phyloP scores from a whole-genome alignment of 1,140 invertebrate species.

The Rhagoletis zephyria region DNA sequence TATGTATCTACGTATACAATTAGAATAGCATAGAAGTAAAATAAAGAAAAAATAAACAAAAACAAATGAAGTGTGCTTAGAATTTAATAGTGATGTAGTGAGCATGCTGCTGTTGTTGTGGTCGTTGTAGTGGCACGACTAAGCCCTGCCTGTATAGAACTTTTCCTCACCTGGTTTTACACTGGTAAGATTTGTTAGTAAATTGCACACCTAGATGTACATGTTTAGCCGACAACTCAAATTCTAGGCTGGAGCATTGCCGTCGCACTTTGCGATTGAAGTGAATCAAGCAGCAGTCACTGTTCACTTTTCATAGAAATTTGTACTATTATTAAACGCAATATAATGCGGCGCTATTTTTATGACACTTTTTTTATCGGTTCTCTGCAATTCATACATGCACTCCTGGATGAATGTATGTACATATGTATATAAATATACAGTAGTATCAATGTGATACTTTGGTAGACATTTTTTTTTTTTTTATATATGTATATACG shows the following conservation, averaged over 20 bases:
- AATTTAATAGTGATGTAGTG: background rate
- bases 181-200: background rate
- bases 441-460: conserved; percentile 31
- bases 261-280: background rate
- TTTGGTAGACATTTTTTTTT: conserved; percentile 11
- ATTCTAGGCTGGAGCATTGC: no score
- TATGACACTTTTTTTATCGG: background rate
- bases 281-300: background rate
- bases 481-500: background rate
- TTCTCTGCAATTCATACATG: background rate
- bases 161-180: background rate
- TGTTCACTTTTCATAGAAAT: conserved; percentile 12
- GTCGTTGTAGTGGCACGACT: background rate
- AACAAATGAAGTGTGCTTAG: background rate
- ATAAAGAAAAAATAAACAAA: conserved; percentile 12
- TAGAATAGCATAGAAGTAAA: conserved; percentile 16
- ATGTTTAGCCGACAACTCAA: background rate
- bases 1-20: background rate
- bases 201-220: background rate
- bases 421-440: background rate
- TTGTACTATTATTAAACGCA: conserved; percentile 31
- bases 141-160: no score
- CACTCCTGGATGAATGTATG: background rate
- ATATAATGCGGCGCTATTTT: background rate
- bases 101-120: background rate